Evolutionary conservation across 2,797 vertebrate genomes (phyloP).

Genomic region (Sciurus vulgaris): DNA sequence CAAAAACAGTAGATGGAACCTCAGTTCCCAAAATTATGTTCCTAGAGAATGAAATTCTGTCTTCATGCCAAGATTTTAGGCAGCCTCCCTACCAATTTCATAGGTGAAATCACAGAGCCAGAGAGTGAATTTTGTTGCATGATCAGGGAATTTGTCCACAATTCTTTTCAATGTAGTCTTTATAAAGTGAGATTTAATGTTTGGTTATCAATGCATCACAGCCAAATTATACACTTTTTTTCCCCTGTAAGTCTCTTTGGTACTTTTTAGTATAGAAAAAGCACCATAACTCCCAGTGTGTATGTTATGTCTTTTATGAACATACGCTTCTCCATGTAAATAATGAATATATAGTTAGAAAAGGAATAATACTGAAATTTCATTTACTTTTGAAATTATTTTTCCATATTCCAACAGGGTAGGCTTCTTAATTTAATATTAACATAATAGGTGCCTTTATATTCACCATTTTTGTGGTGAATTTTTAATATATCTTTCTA

Average conservation of each 20-base stretch:
- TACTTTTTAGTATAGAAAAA: not conserved
- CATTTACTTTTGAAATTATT: not conserved
- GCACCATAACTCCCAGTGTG: rapidly evolving
- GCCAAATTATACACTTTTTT: not conserved
- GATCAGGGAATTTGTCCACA: not conserved
- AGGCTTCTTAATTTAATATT: not conserved
- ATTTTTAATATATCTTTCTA: conserved; percentile 11
- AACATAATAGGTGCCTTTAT: not conserved
- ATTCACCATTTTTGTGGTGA: not conserved
- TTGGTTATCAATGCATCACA: not conserved
- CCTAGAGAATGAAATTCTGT: not conserved
- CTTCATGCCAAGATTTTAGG: not conserved
- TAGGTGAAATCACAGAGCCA: not conserved
- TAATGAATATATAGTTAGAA: not conserved
- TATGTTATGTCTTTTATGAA: not conserved
- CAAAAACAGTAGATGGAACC: not conserved
- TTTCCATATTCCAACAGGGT: not conserved
- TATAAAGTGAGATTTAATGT: not conserved
- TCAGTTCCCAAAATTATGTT: not conserved
- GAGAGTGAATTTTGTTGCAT: not conserved
- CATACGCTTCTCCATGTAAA: not conserved
- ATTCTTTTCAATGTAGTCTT: not conserved
- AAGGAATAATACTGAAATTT: not conserved
- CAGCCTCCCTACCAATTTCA: not conserved
- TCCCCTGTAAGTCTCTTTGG: not conserved